A percentile compares a stretch with the other conserved stretches of the same genome.
Conservation (phyloP, 2,797 vertebrate genomes). For the Podargus strigoides region DNA sequence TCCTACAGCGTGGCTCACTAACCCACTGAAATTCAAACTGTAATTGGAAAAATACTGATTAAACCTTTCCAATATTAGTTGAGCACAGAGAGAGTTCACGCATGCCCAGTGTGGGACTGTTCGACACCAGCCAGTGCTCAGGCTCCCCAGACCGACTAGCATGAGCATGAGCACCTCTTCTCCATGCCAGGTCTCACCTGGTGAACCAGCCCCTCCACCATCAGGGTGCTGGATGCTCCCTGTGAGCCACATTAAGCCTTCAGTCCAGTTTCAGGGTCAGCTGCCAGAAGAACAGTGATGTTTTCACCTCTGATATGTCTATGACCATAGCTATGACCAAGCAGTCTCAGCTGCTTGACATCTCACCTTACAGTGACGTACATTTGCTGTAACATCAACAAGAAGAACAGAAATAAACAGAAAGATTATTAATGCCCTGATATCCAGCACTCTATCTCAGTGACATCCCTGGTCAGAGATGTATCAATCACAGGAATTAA, state of each 20-base stretch:
- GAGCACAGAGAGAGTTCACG: rapidly evolving
- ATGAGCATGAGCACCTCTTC: rapidly evolving
- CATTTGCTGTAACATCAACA: background rate
- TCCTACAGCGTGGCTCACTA: background rate
- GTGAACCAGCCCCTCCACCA: background rate
- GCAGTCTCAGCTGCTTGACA: background rate
- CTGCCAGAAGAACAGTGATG: background rate
- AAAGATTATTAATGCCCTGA: background rate
- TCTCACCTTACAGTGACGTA: background rate
- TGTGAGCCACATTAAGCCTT: background rate
- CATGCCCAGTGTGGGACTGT: no score
- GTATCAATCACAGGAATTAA: background rate
- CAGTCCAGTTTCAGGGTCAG: background rate
- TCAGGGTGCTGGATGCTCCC: background rate
- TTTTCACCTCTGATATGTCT: background rate
- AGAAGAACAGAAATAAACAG: background rate
- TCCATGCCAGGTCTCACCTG: background rate
- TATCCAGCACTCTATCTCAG: background rate
- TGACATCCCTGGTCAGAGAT: background rate
- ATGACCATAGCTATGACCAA: rapidly evolving
- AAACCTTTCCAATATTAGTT: background rate
- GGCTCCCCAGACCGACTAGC: background rate
- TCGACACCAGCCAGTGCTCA: background rate
- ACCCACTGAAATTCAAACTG: background rate
- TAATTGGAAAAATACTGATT: rapidly evolving